Evolutionary conservation across 2,797 vertebrate species (phyloP).

Genomic region (Sternotherus odoratus): DNA sequence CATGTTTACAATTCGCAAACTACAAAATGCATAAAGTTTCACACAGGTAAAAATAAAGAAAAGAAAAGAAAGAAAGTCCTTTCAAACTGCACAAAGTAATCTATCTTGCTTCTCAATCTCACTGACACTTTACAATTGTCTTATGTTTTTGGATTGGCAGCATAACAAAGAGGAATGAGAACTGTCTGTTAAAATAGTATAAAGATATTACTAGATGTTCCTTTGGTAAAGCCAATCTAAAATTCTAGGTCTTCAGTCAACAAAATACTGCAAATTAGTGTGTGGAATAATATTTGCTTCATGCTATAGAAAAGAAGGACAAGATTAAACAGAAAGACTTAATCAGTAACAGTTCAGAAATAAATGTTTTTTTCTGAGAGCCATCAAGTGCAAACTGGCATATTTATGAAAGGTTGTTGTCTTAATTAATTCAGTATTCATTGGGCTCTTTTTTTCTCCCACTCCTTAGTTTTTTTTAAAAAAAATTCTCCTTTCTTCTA

Average conservation of each 20-base stretch:
- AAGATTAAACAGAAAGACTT: neutral
- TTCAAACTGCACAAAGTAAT: constrained; percentile 34
- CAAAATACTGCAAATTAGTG: constrained; percentile 14
- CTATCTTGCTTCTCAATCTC: constrained; percentile 33
- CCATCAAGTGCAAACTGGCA: neutral
- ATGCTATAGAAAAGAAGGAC: constrained; percentile 20
- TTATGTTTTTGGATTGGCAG: constrained; percentile 28
- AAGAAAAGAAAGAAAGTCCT: neutral
- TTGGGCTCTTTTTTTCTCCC: neutral
- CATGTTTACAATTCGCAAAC: neutral
- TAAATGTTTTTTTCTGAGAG: neutral
- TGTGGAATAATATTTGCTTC: constrained; percentile 27
- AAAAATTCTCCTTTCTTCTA: neutral
- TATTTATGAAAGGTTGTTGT: neutral
- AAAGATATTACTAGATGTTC: constrained; percentile 31
- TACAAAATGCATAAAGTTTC: neutral
- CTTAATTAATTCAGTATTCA: neutral
- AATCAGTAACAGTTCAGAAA: constrained; percentile 1
- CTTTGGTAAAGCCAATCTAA: constrained; percentile 38
- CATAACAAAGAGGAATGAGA: constrained; percentile 14
- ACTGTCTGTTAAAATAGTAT: constrained; percentile 12
- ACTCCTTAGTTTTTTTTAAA: neutral
- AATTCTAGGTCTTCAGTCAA: constrained; percentile 32
- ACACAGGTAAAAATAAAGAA: neutral
- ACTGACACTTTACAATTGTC: constrained; percentile 49